These are phyloP conservation scores for Bembecia ichneumoniformis DNA, from an alignment of 2,888 invertebrate genomes.

Conservation along the genomic window DNA sequence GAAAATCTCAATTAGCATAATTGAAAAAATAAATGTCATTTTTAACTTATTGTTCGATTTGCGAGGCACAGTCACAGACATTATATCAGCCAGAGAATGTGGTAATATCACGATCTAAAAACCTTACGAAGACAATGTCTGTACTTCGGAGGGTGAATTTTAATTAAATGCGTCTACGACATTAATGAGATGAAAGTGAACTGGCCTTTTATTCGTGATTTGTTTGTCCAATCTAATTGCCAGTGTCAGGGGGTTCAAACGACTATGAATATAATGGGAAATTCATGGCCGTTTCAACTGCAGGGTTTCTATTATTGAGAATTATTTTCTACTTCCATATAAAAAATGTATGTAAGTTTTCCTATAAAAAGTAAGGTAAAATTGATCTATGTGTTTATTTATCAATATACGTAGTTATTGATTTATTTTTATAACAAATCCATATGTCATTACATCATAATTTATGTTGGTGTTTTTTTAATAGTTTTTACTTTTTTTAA, in stretches of 20 bases:
- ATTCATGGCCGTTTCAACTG: too few relatives aligned
- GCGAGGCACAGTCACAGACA: background rate
- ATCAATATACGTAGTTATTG: too few relatives aligned
- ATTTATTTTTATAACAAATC: too few relatives aligned
- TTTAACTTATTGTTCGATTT: too few relatives aligned
- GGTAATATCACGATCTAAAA: constrained; percentile 59
- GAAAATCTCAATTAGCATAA: background rate
- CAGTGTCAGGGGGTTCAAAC: constrained; percentile 12
- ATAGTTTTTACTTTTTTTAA: too few relatives aligned
- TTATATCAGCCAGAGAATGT: constrained; percentile 34
- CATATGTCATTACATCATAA: too few relatives aligned
- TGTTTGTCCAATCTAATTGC: constrained; percentile 57
- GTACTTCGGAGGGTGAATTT: constrained; percentile 56
- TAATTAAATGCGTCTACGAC: constrained; percentile 66
- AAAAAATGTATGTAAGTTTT: too few relatives aligned
- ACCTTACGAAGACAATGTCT: constrained; percentile 48
- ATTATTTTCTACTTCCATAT: too few relatives aligned
- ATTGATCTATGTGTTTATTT: too few relatives aligned
- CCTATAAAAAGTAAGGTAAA: too few relatives aligned
- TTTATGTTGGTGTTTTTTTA: too few relatives aligned
- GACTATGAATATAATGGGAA: background rate
- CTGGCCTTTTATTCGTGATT: constrained; percentile 60
- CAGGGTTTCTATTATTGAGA: too few relatives aligned
- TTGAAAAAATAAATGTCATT: background rate
- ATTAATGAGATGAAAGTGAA: constrained; percentile 67